phyloP scores from a whole-genome alignment of 2,888 invertebrate species.

The Biston stratarius region DNA sequence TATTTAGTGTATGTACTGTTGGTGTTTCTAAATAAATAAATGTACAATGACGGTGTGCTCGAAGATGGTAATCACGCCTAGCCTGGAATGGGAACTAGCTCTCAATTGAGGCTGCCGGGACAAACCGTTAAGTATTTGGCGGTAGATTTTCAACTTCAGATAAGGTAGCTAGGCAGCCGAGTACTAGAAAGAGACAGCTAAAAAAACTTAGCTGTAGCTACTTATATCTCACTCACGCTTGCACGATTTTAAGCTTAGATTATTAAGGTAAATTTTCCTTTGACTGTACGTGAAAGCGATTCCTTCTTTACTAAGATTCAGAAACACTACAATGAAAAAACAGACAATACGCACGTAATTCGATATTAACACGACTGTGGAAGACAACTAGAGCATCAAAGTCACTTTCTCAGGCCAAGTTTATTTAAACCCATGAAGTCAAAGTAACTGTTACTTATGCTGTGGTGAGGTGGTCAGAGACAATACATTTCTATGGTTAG shows the following conservation, averaged over 20 bases:
- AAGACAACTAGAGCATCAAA: conserved; percentile 73
- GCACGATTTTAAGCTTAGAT: too few relatives aligned
- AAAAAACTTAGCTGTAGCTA: not conserved
- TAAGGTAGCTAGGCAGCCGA: too few relatives aligned
- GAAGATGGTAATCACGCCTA: too few relatives aligned
- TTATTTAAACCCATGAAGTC: conserved; percentile 44
- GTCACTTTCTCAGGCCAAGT: conserved; percentile 54
- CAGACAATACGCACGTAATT: conserved; percentile 70
- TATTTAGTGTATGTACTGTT: too few relatives aligned
- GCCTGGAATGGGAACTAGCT: too few relatives aligned
- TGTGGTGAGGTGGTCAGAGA: conserved; percentile 25
- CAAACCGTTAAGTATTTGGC: too few relatives aligned
- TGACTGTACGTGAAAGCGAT: conserved; percentile 70
- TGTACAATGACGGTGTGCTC: too few relatives aligned
- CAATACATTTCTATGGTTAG: conserved; percentile 33
- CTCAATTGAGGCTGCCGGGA: too few relatives aligned
- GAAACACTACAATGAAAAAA: conserved; percentile 62
- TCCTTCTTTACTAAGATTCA: conserved; percentile 78
- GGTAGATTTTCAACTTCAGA: too few relatives aligned
- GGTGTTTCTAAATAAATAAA: too few relatives aligned
- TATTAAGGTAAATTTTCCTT: not conserved
- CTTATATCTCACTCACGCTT: not conserved
- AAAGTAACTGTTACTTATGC: conserved; percentile 11
- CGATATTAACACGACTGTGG: conserved; percentile 63
- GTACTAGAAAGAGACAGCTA: too few relatives aligned